Conservation (phyloP, 2,888 invertebrate species). For the Molorchus minor region DNA sequence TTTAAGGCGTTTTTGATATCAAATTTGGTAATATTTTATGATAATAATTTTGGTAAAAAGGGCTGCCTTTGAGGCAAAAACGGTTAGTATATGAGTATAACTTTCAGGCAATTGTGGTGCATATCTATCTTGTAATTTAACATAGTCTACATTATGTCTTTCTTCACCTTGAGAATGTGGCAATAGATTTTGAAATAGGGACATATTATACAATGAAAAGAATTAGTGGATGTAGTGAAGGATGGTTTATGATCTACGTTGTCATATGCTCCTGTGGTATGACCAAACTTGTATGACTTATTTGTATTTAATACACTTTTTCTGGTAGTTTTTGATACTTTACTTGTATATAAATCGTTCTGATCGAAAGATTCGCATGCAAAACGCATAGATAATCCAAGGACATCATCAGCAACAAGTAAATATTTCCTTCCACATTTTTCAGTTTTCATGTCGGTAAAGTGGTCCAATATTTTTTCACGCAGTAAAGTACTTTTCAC, state of each 20-base stretch:
- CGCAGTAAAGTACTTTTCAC: neutral
- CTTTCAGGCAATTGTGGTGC: conserved; percentile 3
- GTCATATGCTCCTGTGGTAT: no score
- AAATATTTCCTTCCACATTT: conserved; percentile 1
- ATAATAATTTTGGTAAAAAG: conserved; percentile 5
- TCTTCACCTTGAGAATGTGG: neutral
- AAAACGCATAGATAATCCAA: no score
- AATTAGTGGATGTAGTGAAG: no score
- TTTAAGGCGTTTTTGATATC: conserved; percentile 3
- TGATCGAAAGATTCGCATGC: no score
- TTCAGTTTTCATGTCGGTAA: neutral
- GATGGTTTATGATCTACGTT: no score
- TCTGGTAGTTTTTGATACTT: no score
- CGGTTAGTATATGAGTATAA: conserved; percentile 2
- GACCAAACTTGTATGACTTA: no score
- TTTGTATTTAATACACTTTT: neutral
- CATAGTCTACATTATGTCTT: neutral
- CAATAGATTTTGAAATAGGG: no score
- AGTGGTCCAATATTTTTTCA: conserved; percentile 4
- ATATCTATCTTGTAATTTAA: conserved; percentile 4
- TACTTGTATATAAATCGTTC: no score
- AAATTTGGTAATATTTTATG: conserved; percentile 7
- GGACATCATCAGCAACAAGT: no score
- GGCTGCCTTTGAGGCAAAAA: conserved; percentile 5
- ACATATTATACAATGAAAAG: no score